Evolutionary conservation across 2,113 vertebrate species (phyloP).

Genomic region (Kobus ellipsiprymnus): DNA sequence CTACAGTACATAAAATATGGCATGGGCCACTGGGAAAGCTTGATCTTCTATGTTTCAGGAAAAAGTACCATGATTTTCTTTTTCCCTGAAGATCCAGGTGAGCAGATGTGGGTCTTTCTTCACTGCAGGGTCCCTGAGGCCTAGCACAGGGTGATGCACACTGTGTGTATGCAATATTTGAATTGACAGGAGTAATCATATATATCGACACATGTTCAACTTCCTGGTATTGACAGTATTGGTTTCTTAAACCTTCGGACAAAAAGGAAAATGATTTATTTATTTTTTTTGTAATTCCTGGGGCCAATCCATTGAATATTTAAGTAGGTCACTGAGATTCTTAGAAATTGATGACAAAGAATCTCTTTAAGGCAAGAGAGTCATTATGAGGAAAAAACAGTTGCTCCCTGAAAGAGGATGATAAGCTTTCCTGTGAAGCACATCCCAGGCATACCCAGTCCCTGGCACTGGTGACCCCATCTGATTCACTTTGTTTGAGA

Average conservation of each 20-base stretch:
- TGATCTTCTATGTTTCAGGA: background rate
- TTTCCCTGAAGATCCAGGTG: background rate
- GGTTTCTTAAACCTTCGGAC: background rate
- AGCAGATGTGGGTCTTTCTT: background rate
- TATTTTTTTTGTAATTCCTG: background rate
- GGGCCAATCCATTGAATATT: background rate
- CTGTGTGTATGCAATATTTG: background rate
- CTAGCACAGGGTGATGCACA: fast-evolving
- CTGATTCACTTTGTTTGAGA: background rate
- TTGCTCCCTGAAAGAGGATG: background rate
- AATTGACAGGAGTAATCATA: background rate
- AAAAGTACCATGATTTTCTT: background rate
- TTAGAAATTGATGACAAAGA: background rate
- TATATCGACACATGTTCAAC: background rate
- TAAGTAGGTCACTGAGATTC: background rate
- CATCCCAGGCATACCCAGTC: background rate
- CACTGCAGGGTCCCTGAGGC: background rate
- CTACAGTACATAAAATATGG: background rate
- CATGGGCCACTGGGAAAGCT: background rate
- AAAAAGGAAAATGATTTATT: background rate
- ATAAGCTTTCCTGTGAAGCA: background rate
- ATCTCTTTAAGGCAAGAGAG: background rate
- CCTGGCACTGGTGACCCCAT: background rate
- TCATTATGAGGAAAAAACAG: background rate
- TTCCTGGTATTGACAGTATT: background rate